These are phyloP conservation scores for Tetramorium alpestre DNA, from an alignment of 1,140 invertebrate genomes.

Conservation along the genomic window DNA sequence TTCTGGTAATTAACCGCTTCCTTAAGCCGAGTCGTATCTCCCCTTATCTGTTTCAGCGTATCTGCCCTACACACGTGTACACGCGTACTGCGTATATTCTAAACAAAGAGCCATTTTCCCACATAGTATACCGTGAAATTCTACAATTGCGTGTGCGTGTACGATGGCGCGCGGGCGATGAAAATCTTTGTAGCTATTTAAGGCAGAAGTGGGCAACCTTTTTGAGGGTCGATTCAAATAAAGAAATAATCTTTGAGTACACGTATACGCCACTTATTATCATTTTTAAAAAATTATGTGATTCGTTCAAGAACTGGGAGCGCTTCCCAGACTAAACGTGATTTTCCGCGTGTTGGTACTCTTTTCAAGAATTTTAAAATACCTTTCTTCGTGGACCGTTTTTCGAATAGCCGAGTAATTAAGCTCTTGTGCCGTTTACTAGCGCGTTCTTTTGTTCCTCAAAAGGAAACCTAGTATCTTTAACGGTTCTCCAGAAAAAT, in stretches of 20 bases:
- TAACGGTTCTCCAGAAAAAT: constrained; percentile 47
- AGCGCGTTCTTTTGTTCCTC: constrained; percentile 49
- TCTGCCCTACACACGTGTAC: constrained; percentile 62
- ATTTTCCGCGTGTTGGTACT: background rate
- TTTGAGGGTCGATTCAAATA: constrained; percentile 22
- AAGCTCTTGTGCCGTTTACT: constrained; percentile 55
- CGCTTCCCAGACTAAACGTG: background rate
- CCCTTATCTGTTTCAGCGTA: constrained; percentile 69
- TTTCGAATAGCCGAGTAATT: constrained; percentile 63
- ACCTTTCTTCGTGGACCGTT: constrained; percentile 48
- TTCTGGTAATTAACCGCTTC: constrained; percentile 84
- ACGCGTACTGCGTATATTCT: constrained; percentile 62
- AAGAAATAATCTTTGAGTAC: background rate
- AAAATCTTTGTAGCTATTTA: constrained; percentile 32
- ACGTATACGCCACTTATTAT: background rate
- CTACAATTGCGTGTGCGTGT: constrained; percentile 39
- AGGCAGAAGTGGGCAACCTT: constrained; percentile 36
- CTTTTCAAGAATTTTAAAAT: constrained; percentile 59
- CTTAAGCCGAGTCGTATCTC: constrained; percentile 82
- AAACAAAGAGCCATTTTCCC: constrained; percentile 79
- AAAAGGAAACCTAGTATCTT: constrained; percentile 52
- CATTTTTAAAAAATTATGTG: constrained; percentile 10
- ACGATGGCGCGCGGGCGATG: constrained; percentile 22
- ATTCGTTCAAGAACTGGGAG: background rate
- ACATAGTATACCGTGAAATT: constrained; percentile 53